phyloP scores from a whole-genome alignment of 2,888 invertebrate genomes.

The Epinotia bilunana region DNA sequence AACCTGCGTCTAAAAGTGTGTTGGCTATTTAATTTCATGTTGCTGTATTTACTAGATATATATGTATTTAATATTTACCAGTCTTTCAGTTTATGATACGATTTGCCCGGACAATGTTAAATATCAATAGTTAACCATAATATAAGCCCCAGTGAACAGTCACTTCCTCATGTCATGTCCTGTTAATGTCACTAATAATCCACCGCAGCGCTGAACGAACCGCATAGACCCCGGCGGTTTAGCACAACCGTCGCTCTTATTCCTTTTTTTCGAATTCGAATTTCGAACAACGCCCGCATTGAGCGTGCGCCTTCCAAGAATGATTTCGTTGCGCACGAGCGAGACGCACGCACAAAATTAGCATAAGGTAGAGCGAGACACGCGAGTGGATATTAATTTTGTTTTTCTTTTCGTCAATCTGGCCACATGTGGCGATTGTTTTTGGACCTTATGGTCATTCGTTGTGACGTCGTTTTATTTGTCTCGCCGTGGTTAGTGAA shows the following conservation, averaged over 20 bases:
- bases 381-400: conserved; percentile 69
- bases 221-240: conserved; percentile 58
- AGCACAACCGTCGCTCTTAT: conserved; percentile 64
- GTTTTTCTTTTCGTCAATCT: conserved; percentile 82
- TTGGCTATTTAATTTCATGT: too few relatives aligned
- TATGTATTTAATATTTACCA: too few relatives aligned
- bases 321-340: conserved; percentile 74
- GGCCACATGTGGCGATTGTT: conserved; percentile 84
- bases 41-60: too few relatives aligned
- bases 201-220: conserved; percentile 8
- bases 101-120: neutral
- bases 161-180: conserved; percentile 8
- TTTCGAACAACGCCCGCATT: conserved; percentile 81
- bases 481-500: conserved; percentile 68
- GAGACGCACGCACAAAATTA: conserved; percentile 51
- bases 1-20: too few relatives aligned
- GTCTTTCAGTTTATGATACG: too few relatives aligned
- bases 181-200: conserved; percentile 21
- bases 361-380: conserved; percentile 53
- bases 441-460: conserved; percentile 83
- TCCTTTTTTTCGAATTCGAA: conserved; percentile 70
- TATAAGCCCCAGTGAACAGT: neutral
- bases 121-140: neutral
- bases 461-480: conserved; percentile 56
- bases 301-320: conserved; percentile 81